Percentiles rank a stretch among this genome's conserved stretches.
phyloP scores from a whole-genome alignment of 2,113 vertebrate genomes.

The Chaetodon auriga region DNA sequence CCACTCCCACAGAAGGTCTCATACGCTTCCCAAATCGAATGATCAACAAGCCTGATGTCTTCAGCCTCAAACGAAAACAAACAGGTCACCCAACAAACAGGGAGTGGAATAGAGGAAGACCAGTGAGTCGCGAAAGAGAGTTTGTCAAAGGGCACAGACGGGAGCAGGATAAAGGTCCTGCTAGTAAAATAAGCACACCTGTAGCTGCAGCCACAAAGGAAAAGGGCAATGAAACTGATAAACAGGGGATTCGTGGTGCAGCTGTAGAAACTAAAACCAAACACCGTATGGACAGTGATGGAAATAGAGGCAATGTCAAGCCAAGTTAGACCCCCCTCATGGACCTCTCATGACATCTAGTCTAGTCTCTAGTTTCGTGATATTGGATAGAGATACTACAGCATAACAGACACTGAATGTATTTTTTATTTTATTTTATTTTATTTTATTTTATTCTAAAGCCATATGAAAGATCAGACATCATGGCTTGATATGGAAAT shows the following conservation, averaged over 20 bases:
- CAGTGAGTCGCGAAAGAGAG: constrained; percentile 66
- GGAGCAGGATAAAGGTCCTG: constrained; percentile 50
- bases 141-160: constrained; percentile 64
- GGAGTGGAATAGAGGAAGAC: constrained; percentile 64
- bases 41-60: constrained; percentile 78
- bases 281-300: constrained; percentile 38
- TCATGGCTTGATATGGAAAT: constrained; percentile 24
- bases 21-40: constrained; percentile 61
- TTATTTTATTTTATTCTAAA: constrained; percentile 29
- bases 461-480: constrained; percentile 27
- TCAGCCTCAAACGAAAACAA: constrained; percentile 55
- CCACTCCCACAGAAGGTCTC: constrained; percentile 86
- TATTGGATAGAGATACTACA: constrained; percentile 9
- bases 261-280: constrained; percentile 67
- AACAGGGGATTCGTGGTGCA: constrained; percentile 6
- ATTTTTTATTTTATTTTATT: constrained; percentile 37
- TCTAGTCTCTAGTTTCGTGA: constrained; percentile 15
- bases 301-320: constrained; percentile 77
- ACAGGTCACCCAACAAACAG: constrained; percentile 28
- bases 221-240: constrained; percentile 51
- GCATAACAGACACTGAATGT: constrained; percentile 34
- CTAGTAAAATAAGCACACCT: constrained; percentile 70
- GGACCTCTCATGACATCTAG: constrained; percentile 63
- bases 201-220: constrained; percentile 62
- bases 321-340: constrained; percentile 62